phyloP scores from a whole-genome alignment of 1,140 invertebrate genomes.

The Phthorimaea operculella region DNA sequence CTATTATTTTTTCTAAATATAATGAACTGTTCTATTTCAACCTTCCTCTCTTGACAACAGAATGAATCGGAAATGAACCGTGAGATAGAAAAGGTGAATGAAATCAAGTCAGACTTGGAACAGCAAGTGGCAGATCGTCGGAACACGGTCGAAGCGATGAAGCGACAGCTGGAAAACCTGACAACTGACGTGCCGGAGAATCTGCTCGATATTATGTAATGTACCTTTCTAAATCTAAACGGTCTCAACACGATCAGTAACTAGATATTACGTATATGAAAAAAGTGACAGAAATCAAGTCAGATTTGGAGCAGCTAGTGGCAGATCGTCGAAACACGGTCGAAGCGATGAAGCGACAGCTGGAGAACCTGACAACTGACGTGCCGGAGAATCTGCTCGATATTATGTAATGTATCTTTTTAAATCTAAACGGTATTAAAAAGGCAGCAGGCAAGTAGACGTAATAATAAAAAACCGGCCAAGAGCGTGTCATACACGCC shows the following conservation, averaged over 20 bases:
- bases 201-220: conserved; percentile 24
- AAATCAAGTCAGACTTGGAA: conserved; percentile 17
- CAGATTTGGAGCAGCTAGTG: conserved; percentile 20
- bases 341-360: conserved; percentile 22
- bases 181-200: conserved; percentile 25
- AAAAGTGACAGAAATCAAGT: not conserved
- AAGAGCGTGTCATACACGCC: no score
- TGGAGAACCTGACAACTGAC: conserved; percentile 15
- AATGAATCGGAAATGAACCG: conserved; percentile 30
- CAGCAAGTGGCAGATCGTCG: conserved; percentile 18
- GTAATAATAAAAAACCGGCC: no score
- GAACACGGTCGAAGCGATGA: conserved; percentile 22
- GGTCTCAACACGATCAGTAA: no score
- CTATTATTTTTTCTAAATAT: no score
- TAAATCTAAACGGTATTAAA: no score
- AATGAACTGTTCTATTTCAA: no score
- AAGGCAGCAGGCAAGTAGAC: no score
- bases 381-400: conserved; percentile 27
- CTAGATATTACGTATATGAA: no score
- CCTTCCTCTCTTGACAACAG: conserved; percentile 14
- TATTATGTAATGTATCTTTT: conserved; percentile 27
- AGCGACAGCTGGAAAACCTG: conserved; percentile 17
- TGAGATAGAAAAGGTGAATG: conserved; percentile 24
- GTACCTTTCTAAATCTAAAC: no score
- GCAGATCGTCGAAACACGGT: conserved; percentile 16